A percentile compares a stretch with the other conserved stretches of the same genome.
Evolutionary conservation across 1,140 invertebrate genomes (phyloP).

Genomic region (Danaus melanippus): DNA sequence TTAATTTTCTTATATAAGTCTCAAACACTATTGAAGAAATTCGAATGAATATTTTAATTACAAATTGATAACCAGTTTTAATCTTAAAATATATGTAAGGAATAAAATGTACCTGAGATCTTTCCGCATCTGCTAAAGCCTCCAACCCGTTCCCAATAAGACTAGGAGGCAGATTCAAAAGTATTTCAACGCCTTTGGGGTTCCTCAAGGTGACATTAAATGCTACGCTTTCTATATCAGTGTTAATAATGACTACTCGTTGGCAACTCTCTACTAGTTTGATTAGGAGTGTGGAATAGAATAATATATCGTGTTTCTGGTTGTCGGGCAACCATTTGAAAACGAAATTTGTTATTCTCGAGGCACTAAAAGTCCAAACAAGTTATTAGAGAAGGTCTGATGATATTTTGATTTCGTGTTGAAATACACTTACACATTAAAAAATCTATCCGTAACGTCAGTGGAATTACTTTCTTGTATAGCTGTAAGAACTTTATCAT

Average conservation of each 20-base stretch:
- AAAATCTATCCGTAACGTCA: slow-evolving; percentile 28
- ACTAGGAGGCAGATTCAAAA: slow-evolving; percentile 34
- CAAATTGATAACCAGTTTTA: background rate
- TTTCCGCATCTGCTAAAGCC: slow-evolving; percentile 55
- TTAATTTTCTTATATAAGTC: too few species aligned
- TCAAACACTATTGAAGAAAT: too few species aligned
- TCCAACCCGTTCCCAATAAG: slow-evolving; percentile 55
- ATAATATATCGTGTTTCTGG: slow-evolving; percentile 42
- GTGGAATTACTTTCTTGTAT: slow-evolving; percentile 28
- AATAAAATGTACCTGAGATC: slow-evolving; percentile 49
- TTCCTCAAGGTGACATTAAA: slow-evolving; percentile 50
- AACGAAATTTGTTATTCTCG: slow-evolving; percentile 44
- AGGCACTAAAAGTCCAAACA: slow-evolving; percentile 42
- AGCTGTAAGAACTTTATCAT: slow-evolving; percentile 31
- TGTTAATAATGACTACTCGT: slow-evolving; percentile 45
- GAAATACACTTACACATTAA: slow-evolving; percentile 43
- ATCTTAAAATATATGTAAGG: background rate
- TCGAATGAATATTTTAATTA: too few species aligned
- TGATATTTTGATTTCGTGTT: background rate
- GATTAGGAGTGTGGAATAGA: slow-evolving; percentile 55
- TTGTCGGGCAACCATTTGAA: slow-evolving; percentile 39
- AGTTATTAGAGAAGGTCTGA: too few species aligned
- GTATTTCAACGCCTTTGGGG: slow-evolving; percentile 42
- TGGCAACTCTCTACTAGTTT: slow-evolving; percentile 52
- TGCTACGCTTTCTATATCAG: slow-evolving; percentile 54